Evolutionary conservation across 2,113 vertebrate species (phyloP).

Genomic region (Corythoichthys intestinalis): DNA sequence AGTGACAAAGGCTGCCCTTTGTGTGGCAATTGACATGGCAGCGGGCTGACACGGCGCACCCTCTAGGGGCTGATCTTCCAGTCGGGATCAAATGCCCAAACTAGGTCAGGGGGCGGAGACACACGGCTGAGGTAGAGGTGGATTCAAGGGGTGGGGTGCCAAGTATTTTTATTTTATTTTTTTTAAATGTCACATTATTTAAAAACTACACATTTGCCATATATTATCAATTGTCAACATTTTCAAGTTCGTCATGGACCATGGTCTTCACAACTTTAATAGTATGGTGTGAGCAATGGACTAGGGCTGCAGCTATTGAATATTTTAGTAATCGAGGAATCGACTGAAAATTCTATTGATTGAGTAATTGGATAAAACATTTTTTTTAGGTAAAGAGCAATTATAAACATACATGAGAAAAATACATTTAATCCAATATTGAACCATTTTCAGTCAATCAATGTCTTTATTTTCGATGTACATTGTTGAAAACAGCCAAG

Average conservation of each 20-base stretch:
- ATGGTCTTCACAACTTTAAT: too few species aligned
- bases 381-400: too few species aligned
- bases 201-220: conserved; percentile 3
- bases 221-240: not conserved
- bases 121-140: conserved; percentile 10
- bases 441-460: too few species aligned
- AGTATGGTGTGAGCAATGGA: too few species aligned
- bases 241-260: not conserved
- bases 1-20: conserved; percentile 77
- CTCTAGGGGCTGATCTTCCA: conserved; percentile 77
- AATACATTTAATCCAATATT: too few species aligned
- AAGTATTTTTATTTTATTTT: conserved; percentile 14
- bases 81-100: conserved; percentile 76
- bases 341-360: too few species aligned
- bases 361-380: too few species aligned
- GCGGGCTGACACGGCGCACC: conserved; percentile 70
- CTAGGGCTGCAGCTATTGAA: too few species aligned
- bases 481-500: too few species aligned
- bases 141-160: conserved; percentile 1
- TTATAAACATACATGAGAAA: too few species aligned
- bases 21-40: conserved; percentile 70
- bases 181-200: conserved; percentile 1
- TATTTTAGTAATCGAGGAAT: too few species aligned
- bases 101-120: conserved; percentile 73
- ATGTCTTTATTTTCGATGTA: too few species aligned